Base-by-base conservation (phyloP, 2,888 invertebrate genomes). In the Pemphredon lugubris region DNA sequence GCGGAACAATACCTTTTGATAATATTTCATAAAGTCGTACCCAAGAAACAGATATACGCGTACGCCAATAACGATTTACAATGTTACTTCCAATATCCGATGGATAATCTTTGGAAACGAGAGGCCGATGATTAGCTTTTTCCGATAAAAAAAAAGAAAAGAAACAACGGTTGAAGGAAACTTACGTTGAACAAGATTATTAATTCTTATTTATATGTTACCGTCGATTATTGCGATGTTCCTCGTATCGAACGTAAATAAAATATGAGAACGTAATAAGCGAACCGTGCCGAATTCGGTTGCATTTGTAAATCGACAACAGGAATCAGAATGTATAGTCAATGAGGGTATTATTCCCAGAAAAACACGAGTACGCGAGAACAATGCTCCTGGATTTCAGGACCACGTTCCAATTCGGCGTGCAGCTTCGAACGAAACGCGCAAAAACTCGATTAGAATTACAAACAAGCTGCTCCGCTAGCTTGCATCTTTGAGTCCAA, bases 371-470 rank as follows among this genome's bases (percentile, higher is more conserved):
- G n/a, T n/a, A n/a, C n/a, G n/a, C n/a, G n/a, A n/a, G n/a, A n/a
- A n/a, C n/a, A n/a, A n/a, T n/a, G n/a, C n/a, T n/a, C n/a, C n/a
- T n/a, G n/a, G n/a, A n/a, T n/a, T n/a, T n/a, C n/a, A n/a, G n/a
- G n/a, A n/a, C 51, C 20, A 42, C 5, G 13, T 37, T 13, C 11
- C 32, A 30, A 50, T 54, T 54, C 45, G 50, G 61, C 63, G 18
- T 16, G 14, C 16, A 26, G 37, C 14, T 61, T 45, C 23, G 16
- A 6, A 45, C 34, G 50, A 34, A 26, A 14, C 9, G 11, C 23
- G 32, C 42, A 65, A 59, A 64, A 66, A 66, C 16, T n/a, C 26
- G 42, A 75, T 73, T 73, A 58, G 65, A 61, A 58, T 75, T 59
- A 37, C 65, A 70, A 75, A 39, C 61, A 20, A n/a, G 3, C 26